phyloP scores from a whole-genome alignment of 2,888 invertebrate genomes.

The Nysson spinosus region DNA sequence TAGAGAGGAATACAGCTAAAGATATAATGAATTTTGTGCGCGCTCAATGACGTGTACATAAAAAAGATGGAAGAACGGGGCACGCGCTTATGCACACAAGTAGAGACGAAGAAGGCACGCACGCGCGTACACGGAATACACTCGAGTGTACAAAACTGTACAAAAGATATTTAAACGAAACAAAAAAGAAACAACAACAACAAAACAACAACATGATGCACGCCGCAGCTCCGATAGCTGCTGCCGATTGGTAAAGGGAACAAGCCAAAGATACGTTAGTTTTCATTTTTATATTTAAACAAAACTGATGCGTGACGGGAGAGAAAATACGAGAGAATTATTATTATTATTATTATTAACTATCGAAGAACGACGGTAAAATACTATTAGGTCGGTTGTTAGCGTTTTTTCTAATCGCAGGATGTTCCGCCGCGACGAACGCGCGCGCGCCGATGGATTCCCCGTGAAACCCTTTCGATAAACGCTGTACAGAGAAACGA shows the following conservation, averaged over 20 bases:
- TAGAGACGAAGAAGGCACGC: slow-evolving; percentile 56
- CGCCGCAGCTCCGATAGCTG: slow-evolving; percentile 69
- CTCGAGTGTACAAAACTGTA: slow-evolving; percentile 72
- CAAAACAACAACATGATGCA: slow-evolving; percentile 64
- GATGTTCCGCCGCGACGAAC: slow-evolving; percentile 20
- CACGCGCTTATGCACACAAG: slow-evolving; percentile 34
- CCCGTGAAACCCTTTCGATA: too few species aligned
- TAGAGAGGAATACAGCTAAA: slow-evolving; percentile 9
- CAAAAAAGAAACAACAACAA: slow-evolving; percentile 66
- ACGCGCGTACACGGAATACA: slow-evolving; percentile 58
- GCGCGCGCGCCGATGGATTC: slow-evolving; percentile 10
- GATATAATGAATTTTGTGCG: slow-evolving; percentile 22
- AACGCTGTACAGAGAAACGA: too few species aligned
- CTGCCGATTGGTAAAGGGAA: slow-evolving; percentile 87
- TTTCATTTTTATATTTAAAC: slow-evolving; percentile 80
- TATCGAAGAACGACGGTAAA: slow-evolving; percentile 58
- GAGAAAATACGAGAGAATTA: slow-evolving; percentile 58
- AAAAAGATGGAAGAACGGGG: slow-evolving; percentile 11
- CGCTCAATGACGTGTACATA: slow-evolving; percentile 44
- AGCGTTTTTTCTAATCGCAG: slow-evolving; percentile 60
- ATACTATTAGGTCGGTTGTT: slow-evolving; percentile 68
- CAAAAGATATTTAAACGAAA: slow-evolving; percentile 64
- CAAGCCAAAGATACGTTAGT: slow-evolving; percentile 91
- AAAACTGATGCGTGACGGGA: slow-evolving; percentile 56
- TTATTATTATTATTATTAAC: slow-evolving; percentile 67